Conservation (phyloP, 2,797 vertebrate genomes). For the Crossoptilon crossoptilon region DNA sequence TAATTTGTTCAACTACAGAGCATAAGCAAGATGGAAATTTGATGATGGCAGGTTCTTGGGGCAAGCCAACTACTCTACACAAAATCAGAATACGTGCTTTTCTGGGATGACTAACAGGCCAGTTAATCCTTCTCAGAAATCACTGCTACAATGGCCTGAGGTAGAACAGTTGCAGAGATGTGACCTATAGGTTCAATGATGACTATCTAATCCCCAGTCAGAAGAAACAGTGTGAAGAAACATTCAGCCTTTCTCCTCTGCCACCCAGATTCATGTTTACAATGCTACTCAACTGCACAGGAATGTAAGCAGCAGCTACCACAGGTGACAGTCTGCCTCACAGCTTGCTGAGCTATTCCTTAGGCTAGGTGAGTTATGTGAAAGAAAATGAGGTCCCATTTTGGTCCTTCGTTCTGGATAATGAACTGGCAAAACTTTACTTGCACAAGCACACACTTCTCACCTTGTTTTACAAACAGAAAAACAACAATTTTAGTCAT, state of each 20-base stretch:
- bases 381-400: background rate
- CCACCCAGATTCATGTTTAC: background rate
- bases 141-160: background rate
- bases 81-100: background rate
- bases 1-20: background rate
- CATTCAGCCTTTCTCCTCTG: background rate
- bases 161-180: background rate
- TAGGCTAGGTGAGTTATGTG: background rate
- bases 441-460: background rate
- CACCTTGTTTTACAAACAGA: background rate
- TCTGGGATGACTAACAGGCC: background rate
- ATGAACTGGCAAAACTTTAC: background rate
- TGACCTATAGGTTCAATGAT: too few relatives aligned
- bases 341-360: background rate
- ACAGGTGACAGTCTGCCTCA: background rate
- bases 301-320: background rate
- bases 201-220: background rate
- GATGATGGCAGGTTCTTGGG: background rate
- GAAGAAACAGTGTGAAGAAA: background rate
- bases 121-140: background rate
- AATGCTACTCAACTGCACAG: background rate
- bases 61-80: background rate
- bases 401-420: background rate
- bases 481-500: background rate
- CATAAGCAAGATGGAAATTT: slow-evolving; percentile 8